These are phyloP conservation scores for Notarius quadriscutis DNA, from an alignment of 2,113 vertebrate species.

Conservation along the genomic window DNA sequence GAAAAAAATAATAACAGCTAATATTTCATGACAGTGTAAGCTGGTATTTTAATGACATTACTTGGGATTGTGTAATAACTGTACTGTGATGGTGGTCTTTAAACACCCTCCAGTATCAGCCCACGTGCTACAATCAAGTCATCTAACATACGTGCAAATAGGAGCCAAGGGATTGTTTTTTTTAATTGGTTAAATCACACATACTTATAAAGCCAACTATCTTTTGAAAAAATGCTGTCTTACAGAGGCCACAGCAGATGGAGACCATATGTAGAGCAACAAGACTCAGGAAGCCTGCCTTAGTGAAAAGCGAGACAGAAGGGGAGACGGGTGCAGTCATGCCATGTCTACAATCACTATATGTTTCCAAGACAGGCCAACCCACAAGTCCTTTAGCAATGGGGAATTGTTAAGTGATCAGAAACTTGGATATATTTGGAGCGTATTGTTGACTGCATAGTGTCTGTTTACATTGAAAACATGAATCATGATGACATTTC, in stretches of 20 bases:
- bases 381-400: constrained; percentile 58
- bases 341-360: constrained; percentile 52
- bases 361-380: constrained; percentile 33
- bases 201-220: constrained; percentile 54
- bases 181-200: constrained; percentile 44
- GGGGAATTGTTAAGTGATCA: constrained; percentile 40
- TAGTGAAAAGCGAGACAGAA: constrained; percentile 1
- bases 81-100: constrained; percentile 22
- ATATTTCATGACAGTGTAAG: constrained; percentile 31
- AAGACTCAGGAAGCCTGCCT: constrained; percentile 43
- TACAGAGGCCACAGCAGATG: constrained; percentile 70
- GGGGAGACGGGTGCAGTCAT: constrained; percentile 56
- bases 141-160: constrained; percentile 4
- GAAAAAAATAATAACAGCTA: constrained; percentile 9
- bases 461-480: constrained; percentile 22
- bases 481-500: constrained; percentile 29
- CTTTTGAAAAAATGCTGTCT: constrained; percentile 56
- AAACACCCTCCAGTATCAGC: constrained; percentile 12
- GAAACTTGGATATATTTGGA: constrained; percentile 33
- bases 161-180: constrained; percentile 31
- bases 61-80: constrained; percentile 15
- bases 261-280: constrained; percentile 70
- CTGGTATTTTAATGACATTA: constrained; percentile 32
- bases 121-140: constrained; percentile 14
- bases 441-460: constrained; percentile 26